These are phyloP conservation scores for Pachyrhynchus sulphureomaculatus DNA, from an alignment of 1,140 invertebrate species.

Conservation along the genomic window DNA sequence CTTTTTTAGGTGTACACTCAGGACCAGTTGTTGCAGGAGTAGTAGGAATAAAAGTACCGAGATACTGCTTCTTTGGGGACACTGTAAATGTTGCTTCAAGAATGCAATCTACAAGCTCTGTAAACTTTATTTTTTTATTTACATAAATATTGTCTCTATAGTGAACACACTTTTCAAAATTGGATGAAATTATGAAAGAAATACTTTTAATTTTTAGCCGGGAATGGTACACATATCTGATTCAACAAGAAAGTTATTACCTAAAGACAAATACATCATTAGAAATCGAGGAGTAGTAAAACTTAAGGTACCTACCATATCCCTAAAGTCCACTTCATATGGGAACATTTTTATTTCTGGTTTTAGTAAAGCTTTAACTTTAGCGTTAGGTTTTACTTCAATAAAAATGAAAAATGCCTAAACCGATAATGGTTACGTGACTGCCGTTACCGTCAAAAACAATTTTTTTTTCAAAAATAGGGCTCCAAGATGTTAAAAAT, in stretches of 20 bases:
- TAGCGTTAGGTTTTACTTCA: too few relatives aligned
- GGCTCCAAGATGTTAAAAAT: too few relatives aligned
- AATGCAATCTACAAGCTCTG: conserved; percentile 78
- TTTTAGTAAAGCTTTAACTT: too few relatives aligned
- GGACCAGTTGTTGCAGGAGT: conserved; percentile 66
- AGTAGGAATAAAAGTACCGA: conserved; percentile 69
- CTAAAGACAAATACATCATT: conserved; percentile 61
- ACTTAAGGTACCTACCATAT: conserved; percentile 85
- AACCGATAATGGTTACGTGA: too few relatives aligned
- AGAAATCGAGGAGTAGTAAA: conserved; percentile 66
- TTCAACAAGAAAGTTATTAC: conserved; percentile 63
- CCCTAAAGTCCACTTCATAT: too few relatives aligned
- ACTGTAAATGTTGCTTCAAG: conserved; percentile 84
- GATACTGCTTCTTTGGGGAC: conserved; percentile 84
- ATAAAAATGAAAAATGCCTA: too few relatives aligned
- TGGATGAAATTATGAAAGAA: too few relatives aligned
- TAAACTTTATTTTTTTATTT: conserved; percentile 48
- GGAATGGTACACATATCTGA: conserved; percentile 75
- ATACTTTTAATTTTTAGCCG: conserved; percentile 52
- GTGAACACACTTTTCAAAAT: too few relatives aligned
- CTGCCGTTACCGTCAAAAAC: too few relatives aligned
- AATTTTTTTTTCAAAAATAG: too few relatives aligned
- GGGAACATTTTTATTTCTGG: too few relatives aligned
- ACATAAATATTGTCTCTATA: too few relatives aligned
- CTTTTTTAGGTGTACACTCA: conserved; percentile 52